Evolutionary conservation across 2,113 vertebrate species (phyloP).

Genomic region (Pseudopipra pipra): DNA sequence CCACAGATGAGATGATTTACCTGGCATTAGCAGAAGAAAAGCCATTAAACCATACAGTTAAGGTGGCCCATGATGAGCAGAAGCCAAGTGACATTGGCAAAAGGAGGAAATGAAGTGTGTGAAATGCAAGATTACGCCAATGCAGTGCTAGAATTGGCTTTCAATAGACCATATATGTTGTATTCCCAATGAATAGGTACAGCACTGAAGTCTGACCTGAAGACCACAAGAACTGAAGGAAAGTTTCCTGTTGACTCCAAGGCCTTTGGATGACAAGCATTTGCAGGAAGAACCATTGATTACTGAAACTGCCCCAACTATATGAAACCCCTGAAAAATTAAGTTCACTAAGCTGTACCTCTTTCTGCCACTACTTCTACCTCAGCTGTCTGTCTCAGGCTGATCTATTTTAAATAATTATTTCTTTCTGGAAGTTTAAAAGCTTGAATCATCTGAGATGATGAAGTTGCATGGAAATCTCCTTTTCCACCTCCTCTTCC

Average conservation of each 20-base stretch:
- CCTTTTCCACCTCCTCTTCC: background rate
- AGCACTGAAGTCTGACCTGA: background rate
- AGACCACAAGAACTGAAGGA: background rate
- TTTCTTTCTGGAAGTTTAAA: slow-evolving; percentile 30
- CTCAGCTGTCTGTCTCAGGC: background rate
- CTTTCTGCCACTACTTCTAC: background rate
- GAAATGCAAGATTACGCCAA: background rate
- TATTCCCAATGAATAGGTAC: background rate
- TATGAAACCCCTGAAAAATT: background rate
- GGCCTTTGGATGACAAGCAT: background rate
- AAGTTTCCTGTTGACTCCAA: background rate
- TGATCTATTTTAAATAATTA: background rate
- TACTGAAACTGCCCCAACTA: background rate
- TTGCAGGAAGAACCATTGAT: background rate
- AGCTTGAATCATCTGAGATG: background rate
- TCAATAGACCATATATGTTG: background rate
- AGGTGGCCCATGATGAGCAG: background rate
- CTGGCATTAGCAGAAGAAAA: background rate
- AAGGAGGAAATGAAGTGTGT: fast-evolving
- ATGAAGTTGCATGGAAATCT: slow-evolving; percentile 6
- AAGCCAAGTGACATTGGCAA: background rate
- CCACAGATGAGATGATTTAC: background rate
- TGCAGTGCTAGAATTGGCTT: background rate
- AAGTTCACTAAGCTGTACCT: background rate
- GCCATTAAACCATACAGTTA: background rate